Evolutionary conservation across 2,113 vertebrate species (phyloP).

Genomic region (Paramisgurnus dabryanus): DNA sequence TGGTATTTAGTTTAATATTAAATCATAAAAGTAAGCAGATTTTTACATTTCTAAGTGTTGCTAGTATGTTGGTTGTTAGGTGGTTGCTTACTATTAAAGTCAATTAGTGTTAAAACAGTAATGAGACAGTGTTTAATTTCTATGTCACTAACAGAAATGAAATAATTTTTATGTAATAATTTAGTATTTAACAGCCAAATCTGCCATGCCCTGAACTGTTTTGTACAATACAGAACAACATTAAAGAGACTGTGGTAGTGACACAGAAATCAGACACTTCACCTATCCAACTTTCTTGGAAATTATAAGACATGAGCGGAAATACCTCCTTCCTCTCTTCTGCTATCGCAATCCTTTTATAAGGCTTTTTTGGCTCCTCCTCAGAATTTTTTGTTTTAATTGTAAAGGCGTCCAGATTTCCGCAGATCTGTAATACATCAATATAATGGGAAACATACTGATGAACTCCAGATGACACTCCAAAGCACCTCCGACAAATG

Average conservation of each 20-base stretch:
- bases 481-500: neutral
- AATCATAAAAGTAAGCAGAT: neutral
- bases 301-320: neutral
- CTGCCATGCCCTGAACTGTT: no score
- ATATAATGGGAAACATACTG: conserved; percentile 34
- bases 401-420: conserved; percentile 87
- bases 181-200: no score
- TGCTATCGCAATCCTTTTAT: conserved; percentile 78
- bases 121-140: no score
- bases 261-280: neutral
- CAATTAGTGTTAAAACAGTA: no score
- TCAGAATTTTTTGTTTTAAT: conserved; percentile 83
- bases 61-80: no score
- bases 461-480: neutral
- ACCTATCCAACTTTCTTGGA: neutral
- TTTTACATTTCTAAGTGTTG: neutral
- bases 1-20: neutral
- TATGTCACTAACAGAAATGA: no score
- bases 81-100: no score
- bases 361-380: conserved; percentile 77
- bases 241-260: no score
- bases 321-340: conserved; percentile 81
- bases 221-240: no score
- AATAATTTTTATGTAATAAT: no score
- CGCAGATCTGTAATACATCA: conserved; percentile 83